Conservation (phyloP, 2,888 invertebrate species). For the Linyphia triangularis region DNA sequence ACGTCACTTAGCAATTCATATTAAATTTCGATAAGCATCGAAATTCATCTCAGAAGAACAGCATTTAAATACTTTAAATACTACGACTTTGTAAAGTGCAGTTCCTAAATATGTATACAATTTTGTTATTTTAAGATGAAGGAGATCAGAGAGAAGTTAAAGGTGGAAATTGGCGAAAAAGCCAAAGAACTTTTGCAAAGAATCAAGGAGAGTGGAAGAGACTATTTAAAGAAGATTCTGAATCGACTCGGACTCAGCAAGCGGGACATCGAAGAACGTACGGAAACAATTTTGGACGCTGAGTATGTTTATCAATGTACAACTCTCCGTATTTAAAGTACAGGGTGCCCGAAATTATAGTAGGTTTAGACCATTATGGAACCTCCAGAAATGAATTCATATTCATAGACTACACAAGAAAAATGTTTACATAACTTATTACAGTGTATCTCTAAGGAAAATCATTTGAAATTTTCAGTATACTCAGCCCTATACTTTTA, state of each 20-base stretch:
- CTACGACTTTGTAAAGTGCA: no score
- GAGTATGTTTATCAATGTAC: neutral
- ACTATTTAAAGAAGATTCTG: slow-evolving; percentile 48
- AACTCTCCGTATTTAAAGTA: no score
- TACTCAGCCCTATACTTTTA: no score
- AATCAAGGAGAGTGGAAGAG: slow-evolving; percentile 49
- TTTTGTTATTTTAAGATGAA: slow-evolving; percentile 23
- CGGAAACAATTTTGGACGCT: neutral
- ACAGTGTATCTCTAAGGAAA: no score
- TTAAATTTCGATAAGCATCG: neutral
- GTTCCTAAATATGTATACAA: no score
- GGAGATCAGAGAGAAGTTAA: slow-evolving; percentile 33
- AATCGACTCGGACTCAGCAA: slow-evolving; percentile 24
- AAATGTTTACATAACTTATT: no score
- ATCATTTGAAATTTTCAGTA: no score
- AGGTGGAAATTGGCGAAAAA: slow-evolving; percentile 38
- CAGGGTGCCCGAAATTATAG: no score
- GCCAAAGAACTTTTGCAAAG: slow-evolving; percentile 48
- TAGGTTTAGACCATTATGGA: no score
- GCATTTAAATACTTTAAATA: neutral
- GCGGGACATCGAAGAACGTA: neutral
- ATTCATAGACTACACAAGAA: no score
- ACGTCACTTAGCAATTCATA: neutral
- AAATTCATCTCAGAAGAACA: neutral
- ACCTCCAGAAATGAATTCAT: no score